Evolutionary conservation across 2,888 invertebrate species (phyloP), one percentile per base, ranked within the genome.

Genomic region (Apotomis turbidana): DNA sequence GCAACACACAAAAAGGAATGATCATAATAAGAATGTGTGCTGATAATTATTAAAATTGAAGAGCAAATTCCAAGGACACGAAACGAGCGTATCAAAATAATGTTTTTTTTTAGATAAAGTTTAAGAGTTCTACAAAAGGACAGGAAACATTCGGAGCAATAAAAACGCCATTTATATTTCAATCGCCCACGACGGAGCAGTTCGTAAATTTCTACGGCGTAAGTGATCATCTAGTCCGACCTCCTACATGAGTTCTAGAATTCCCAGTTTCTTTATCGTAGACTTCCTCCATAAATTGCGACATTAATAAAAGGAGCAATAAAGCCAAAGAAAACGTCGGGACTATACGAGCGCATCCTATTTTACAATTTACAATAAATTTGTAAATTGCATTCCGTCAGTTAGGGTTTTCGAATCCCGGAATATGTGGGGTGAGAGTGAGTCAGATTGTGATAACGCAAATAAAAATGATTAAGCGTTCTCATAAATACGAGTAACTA

Each of bases 161-260:
- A 79, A 79, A 80, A 80, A 74, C 70, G 76, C 74, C 79, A 79
- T 79, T 78, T 79, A 77, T 74, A 74, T 76, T 81, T 80, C 79
- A 77, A 72, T 73, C 80, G 76, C 83, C 83, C 80, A 84, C 83
- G 79, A 80, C 78, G 79, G 72, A 75, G 75, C 78, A 74, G 80
- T 81, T 81, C 78, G 76, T 82, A 82, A 82, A 83, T 79, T 72
- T 73, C 66, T 73, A 71, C 61, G 73, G 73, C 77, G 77, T 77
- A 76, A 78, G 72, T 77, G 80, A 80, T 80, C 75, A 80, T 76
- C 74, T 73, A 78, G 78, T 78, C 76, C 80, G 76, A 76, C 80
- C 78, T 79, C 81, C 81, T 78, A 81, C 83, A 78, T 81, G 79
- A 79, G 77, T 80, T 81, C 79, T 80, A 81, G 79, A 81, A 81